Conservation (phyloP, 2,888 invertebrate species). For the Labia minor region DNA sequence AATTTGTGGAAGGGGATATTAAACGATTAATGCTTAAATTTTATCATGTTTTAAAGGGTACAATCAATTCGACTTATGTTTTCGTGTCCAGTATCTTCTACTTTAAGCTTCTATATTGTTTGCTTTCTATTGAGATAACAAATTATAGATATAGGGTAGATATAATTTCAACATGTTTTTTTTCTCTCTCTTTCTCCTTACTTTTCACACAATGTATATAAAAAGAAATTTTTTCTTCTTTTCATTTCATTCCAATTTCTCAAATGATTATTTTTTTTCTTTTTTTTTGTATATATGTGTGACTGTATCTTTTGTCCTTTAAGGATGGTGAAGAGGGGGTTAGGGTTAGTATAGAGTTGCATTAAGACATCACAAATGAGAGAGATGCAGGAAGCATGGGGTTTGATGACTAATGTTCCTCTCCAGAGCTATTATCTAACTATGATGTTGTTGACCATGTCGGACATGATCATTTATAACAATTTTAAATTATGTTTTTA, state of each 20-base stretch:
- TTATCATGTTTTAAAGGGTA: no score
- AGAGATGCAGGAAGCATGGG: background rate
- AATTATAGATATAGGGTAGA: background rate
- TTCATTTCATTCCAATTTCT: background rate
- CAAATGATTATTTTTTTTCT: no score
- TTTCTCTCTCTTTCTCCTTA: background rate
- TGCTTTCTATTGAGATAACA: background rate
- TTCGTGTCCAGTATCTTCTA: no score
- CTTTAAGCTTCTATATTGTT: no score
- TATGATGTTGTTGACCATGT: background rate
- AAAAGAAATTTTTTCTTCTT: background rate
- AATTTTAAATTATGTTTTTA: conserved; percentile 13
- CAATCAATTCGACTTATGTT: no score
- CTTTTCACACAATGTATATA: no score
- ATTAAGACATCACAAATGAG: background rate
- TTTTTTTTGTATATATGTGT: background rate
- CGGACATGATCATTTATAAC: background rate
- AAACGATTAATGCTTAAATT: no score
- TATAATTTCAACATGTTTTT: background rate
- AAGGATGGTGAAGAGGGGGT: background rate
- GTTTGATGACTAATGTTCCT: background rate
- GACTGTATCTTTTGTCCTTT: background rate
- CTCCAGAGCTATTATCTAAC: background rate
- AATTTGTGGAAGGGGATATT: no score
- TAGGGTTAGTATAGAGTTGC: background rate